Evolutionary conservation across 2,113 vertebrate species (phyloP).

Genomic region (Herpetotheres cachinnans): DNA sequence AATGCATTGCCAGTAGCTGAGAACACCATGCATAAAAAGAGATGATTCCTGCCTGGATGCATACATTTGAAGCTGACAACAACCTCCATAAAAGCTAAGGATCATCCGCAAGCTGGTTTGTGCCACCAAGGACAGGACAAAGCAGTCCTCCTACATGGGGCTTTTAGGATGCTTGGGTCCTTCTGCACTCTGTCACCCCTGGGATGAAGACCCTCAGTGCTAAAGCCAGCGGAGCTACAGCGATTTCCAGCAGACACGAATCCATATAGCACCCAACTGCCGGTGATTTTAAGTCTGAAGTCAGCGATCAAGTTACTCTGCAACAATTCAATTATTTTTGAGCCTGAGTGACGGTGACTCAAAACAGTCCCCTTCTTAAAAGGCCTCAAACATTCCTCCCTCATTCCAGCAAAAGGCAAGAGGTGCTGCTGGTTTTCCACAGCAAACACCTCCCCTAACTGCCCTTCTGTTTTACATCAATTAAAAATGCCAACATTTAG

Average conservation of each 20-base stretch:
- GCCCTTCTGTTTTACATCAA: conserved; percentile 36
- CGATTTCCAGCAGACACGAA: background rate
- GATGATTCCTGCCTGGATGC: background rate
- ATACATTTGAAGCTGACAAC: background rate
- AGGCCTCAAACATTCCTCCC: background rate
- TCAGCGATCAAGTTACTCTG: background rate
- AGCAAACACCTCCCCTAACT: conserved; percentile 44
- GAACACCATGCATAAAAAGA: background rate
- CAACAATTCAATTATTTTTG: conserved; percentile 24
- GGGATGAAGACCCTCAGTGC: background rate
- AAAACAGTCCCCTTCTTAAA: conserved; percentile 43
- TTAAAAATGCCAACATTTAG: background rate
- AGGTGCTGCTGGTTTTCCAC: conserved; percentile 42
- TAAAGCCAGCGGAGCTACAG: background rate
- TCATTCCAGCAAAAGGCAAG: conserved; percentile 23
- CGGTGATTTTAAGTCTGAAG: background rate
- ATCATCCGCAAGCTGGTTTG: background rate
- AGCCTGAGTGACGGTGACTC: conserved; percentile 29
- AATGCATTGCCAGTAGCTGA: background rate
- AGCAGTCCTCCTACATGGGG: background rate
- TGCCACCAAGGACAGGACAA: background rate
- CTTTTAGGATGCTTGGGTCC: background rate
- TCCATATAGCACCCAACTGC: background rate
- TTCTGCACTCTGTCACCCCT: background rate
- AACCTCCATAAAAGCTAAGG: background rate